Evolutionary conservation across 1,140 invertebrate genomes (phyloP).

Genomic region (Drosophila punjabiensis): DNA sequence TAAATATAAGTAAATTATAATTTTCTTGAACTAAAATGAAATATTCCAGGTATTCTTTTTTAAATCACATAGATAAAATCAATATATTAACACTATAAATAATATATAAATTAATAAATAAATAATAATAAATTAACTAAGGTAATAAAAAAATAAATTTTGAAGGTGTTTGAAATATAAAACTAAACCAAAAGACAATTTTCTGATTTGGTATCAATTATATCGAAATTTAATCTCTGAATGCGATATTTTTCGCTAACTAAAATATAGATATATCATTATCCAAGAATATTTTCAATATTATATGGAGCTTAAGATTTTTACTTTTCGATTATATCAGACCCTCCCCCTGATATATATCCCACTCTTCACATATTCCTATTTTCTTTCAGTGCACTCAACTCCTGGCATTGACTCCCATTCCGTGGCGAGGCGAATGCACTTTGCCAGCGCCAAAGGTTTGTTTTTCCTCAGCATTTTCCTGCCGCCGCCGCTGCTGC

Average conservation of each 20-base stretch:
- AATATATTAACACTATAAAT: no score
- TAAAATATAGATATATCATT: no score
- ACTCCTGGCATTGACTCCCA: conserved; percentile 55
- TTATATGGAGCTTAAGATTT: background rate
- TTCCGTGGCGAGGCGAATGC: conserved; percentile 65
- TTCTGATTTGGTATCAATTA: no score
- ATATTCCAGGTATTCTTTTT: no score
- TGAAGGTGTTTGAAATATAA: no score
- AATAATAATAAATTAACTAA: no score
- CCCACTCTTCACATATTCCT: background rate
- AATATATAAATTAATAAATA: no score
- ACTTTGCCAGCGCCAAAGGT: conserved; percentile 72
- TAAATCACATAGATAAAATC: no score
- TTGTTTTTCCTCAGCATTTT: conserved; percentile 58
- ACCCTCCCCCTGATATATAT: background rate
- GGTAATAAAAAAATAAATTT: no score
- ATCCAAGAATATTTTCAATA: background rate
- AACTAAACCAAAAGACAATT: no score
- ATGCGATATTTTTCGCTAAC: background rate
- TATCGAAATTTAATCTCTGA: background rate
- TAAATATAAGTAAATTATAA: no score
- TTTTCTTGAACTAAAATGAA: no score
- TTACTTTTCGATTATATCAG: background rate
- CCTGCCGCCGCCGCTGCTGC: conserved; percentile 13
- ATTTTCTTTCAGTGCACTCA: background rate